Conservation (phyloP, 2,888 invertebrate species). For the Lithophane socia region DNA sequence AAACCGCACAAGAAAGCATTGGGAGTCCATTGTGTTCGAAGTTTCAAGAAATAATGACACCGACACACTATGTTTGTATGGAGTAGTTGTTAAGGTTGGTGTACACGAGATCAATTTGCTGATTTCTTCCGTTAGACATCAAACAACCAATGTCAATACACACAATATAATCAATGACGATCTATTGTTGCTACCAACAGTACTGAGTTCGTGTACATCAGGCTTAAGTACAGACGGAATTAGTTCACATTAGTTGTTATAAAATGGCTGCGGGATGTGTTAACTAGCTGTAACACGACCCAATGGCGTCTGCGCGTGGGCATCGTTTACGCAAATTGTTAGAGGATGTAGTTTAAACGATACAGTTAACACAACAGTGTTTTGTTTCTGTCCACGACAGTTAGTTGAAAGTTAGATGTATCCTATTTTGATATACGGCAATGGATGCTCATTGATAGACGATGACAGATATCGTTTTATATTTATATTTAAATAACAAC, state of each 20-base stretch:
- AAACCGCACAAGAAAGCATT: conserved; percentile 43
- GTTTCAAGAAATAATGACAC: conserved; percentile 36
- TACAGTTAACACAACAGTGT: conserved; percentile 7
- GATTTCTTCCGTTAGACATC: background rate
- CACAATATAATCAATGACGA: background rate
- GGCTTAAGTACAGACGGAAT: background rate
- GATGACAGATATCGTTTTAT: background rate
- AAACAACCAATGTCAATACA: background rate
- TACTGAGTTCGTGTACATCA: background rate
- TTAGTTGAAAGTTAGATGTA: background rate
- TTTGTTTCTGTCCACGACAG: background rate
- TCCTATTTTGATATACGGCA: background rate
- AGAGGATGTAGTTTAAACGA: conserved; percentile 41
- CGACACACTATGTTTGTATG: conserved; percentile 16
- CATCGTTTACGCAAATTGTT: conserved; percentile 49
- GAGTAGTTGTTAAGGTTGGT: background rate
- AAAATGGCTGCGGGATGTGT: conserved; percentile 25
- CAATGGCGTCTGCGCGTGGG: conserved; percentile 49
- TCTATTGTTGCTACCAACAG: too few species aligned
- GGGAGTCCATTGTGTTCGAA: conserved; percentile 37
- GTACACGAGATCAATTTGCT: background rate
- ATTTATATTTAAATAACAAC: background rate
- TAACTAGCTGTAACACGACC: conserved; percentile 35
- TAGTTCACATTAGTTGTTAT: conserved; percentile 16
- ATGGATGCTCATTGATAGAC: background rate